Evolutionary conservation across 1,140 invertebrate species (phyloP).

Genomic region (Papilio helenus): DNA sequence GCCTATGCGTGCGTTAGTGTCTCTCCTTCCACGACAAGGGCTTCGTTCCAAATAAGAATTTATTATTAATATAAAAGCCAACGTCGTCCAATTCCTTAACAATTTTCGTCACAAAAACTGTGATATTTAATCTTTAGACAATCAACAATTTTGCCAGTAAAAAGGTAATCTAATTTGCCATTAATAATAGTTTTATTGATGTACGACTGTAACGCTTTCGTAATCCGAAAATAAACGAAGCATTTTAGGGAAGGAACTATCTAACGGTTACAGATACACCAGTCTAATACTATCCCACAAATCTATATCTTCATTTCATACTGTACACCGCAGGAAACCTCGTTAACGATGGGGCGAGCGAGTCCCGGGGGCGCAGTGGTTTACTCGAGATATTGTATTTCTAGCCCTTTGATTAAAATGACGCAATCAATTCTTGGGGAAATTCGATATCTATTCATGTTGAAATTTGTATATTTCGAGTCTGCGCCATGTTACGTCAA

Average conservation of each 20-base stretch:
- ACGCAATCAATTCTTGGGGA: not conserved
- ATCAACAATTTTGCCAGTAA: not conserved
- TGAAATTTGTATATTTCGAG: not conserved
- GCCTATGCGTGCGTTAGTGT: not conserved
- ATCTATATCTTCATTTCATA: not conserved
- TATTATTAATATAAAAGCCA: not conserved
- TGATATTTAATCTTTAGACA: not conserved
- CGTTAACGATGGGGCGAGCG: conserved; percentile 1
- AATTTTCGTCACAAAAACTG: not conserved
- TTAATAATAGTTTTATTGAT: not conserved
- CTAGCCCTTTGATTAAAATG: conserved; percentile 13
- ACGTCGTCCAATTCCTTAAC: not conserved
- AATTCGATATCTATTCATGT: not conserved
- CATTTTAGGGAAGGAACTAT: not conserved
- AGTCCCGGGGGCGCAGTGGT: not conserved
- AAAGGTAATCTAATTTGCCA: not conserved
- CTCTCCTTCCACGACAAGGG: not conserved
- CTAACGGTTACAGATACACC: not conserved
- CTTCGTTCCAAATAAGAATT: not conserved
- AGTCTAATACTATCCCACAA: not conserved
- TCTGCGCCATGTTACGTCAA: not conserved
- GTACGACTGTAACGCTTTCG: not conserved
- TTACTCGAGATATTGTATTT: conserved; percentile 19
- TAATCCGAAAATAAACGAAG: not conserved
- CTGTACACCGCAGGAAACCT: conserved; percentile 8